Evolutionary conservation across 37 sponge, comb jelly and placozoan genomes (phyloP), one percentile per base, ranked within the genome.

Genomic region (Crambe crambe): DNA sequence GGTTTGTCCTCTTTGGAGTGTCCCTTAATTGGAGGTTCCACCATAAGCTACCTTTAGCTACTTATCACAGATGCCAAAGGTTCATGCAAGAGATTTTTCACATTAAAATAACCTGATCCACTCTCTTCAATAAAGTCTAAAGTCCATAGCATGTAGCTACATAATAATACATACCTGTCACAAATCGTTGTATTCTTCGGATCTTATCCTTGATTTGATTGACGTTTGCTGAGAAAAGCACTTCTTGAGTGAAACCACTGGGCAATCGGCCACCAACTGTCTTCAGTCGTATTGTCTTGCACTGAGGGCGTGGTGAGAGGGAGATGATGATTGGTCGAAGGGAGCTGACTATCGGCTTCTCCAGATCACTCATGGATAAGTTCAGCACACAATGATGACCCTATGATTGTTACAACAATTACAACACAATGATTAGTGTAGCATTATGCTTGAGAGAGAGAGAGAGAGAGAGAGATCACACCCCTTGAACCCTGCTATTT

Each of bases 331-430:
- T 85, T 30, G 85, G 85, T 27, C 2, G 22, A 27, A 85, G 78
- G 21, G 57, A 10, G 8, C 12, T 23, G 5, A 85, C 56, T 0
- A 47, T 64, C 4, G 72, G 47, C 43, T 40, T 70, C 37, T 3
- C 0, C 38, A 77, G 43, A 10, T 42, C 59, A n/a, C 59, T 47
- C 17, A 72, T 25, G 3, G 21, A 39, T 21, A 78, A 20, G 40
- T 39, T 34, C 34, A 85, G 59, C 21, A 85, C 78, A 77, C 85
- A 85, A 44, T 85, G 85, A 42, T 31, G 61, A 2, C 78, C 85
- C 78, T 84, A 58, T 6, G 39, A 21, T 26, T 3, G n/a, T n/a
- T n/a, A n/a, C n/a, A n/a, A n/a, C n/a, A n/a, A n/a, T n/a, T n/a
- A n/a, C n/a, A n/a, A n/a, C n/a, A n/a, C n/a, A n/a, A n/a, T n/a